Base-by-base conservation (phyloP, 2,113 vertebrate species). In the Puffinus mauretanicus region DNA sequence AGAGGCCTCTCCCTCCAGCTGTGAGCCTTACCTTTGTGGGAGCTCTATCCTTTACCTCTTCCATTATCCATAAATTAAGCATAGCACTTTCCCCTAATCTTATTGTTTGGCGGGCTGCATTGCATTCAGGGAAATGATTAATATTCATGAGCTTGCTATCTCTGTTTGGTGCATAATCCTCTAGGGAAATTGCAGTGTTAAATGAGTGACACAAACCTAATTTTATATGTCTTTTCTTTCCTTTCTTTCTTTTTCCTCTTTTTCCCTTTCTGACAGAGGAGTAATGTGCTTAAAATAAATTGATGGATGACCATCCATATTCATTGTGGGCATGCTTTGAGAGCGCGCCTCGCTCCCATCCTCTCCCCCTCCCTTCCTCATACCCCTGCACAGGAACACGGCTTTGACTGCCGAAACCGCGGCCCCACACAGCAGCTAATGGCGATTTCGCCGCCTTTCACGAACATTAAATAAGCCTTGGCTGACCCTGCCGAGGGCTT, bases 201-300 rank as follows among this genome's bases (percentile, higher is more conserved):
- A 98, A 97, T 97, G 96, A 98, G 94, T 96, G 94, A 96, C 96
- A 97, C 91, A 97, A 97, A 96, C 90, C 95, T 98, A 98, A 98
- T 98, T 97, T 97, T 97, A 97, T 97, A 96, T 96, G 96, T 97
- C 95, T 95, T 95, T 96, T 94, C 96, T 97, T 97, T 72, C 92
- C 79, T 94, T 94, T 93, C 94, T 96, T 96, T 94, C 91, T 75
- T 91, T 94, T 88, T 57, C 54, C 76, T 52, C 83, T 93, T 76
- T 94, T 88, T 47, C 78, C 86, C 83, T 93, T 97, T 97, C 86
- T 97, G 96, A 96, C 95, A 96, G 96, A 97, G 93, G 38, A 90
- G 95, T 97, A 97, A 97, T 98, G 88, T 97, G 89, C 97, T 97
- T 98, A 98, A 98, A 98, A 98, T 98, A 98, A 98, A 97, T 97